Evolutionary conservation across 2,797 vertebrate species (phyloP), one percentile per base, ranked within the genome.

Genomic region (Microcaecilia unicolor): DNA sequence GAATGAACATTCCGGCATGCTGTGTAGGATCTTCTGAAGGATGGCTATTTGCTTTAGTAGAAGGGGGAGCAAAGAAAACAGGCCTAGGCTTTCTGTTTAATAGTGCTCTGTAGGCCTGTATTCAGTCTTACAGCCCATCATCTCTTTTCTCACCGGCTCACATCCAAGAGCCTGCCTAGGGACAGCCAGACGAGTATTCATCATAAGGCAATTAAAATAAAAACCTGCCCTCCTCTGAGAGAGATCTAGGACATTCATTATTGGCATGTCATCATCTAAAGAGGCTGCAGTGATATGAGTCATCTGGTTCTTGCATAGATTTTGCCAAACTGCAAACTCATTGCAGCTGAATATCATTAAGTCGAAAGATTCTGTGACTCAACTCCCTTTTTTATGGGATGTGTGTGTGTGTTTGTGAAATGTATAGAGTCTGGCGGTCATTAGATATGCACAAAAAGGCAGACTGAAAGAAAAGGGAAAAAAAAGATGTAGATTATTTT

Each of bases 181-280:
- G 40, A 58, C 37, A 61, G 44, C 44, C 32, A 44, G 38, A 8
- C 31, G 17, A 38, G 21, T 28, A 37, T 37, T 64, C 41, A 24
- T 53, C 28, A 39, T 34, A 41, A 45, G 28, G 40, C 37, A 52
- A 56, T 61, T 64, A 54, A 63, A n/a, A 52, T 13, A 24, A 29
- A 26, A 28, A 57, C 16, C 26, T 30, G 22, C 1, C 10, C 35
- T 51, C 22, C 38, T 51, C 6, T 4, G 37, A 52, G 48, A 29
- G 11, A 36, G 38, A 55, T 37, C 26, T 31, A 37, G 44, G 39
- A 28, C 41, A 17, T 40, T 49, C 53, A 61, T 57, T 62, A 52
- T 41, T 0, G 1, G 28, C 25, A 31, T 34, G 28, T 50, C 31
- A 34, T 31, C n/a, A n/a, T n/a, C n/a, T n/a, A n/a, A 44, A 55